These are phyloP conservation scores for Andrena dorsata DNA, from an alignment of 2,888 invertebrate genomes.

Conservation along the genomic window DNA sequence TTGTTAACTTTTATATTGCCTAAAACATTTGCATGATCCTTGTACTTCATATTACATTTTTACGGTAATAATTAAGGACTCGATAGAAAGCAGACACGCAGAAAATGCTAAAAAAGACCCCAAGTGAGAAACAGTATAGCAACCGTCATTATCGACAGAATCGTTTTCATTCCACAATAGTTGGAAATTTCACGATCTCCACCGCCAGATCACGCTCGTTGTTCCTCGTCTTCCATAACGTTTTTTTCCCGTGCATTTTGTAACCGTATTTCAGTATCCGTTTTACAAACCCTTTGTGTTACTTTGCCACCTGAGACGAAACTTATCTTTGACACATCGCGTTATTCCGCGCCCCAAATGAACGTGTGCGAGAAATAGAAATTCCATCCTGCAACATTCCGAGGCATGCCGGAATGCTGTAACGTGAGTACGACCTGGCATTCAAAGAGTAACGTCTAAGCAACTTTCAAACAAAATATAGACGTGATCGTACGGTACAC, in stretches of 20 bases:
- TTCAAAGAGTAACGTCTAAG: conserved; percentile 28
- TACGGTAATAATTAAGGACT: no score
- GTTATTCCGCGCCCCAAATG: background rate
- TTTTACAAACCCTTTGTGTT: conserved; percentile 16
- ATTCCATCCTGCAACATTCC: background rate
- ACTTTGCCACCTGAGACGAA: background rate
- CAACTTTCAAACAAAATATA: background rate
- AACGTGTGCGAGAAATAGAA: background rate
- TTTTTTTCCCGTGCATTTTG: conserved; percentile 11
- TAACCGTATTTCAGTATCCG: background rate
- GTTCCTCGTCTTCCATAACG: conserved; percentile 13
- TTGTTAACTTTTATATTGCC: background rate
- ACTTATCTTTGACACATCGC: background rate
- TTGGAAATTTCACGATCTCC: conserved; percentile 4
- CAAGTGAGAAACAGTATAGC: conserved; percentile 4
- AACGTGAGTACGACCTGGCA: conserved; percentile 42
- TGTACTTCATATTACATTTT: no score
- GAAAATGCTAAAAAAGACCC: no score
- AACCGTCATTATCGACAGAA: conserved; percentile 26
- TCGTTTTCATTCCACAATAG: background rate
- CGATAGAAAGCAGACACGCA: no score
- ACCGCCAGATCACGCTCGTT: conserved; percentile 36
- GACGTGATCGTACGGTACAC: no score
- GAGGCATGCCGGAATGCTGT: background rate
- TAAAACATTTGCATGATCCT: background rate